phyloP scores from a whole-genome alignment of 2,113 vertebrate genomes.

The Vombatus ursinus region DNA sequence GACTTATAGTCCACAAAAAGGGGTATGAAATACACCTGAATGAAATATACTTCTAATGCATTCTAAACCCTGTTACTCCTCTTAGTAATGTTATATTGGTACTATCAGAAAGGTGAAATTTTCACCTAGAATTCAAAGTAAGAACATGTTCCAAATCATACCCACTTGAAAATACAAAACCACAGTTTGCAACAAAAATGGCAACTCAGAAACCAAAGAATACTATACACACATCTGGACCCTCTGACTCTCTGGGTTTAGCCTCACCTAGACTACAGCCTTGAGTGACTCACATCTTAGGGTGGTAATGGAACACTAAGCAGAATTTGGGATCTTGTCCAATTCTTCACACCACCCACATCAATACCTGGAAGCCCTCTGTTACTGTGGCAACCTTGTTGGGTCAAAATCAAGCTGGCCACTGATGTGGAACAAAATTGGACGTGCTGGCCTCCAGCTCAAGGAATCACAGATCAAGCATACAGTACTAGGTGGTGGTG shows the following conservation, averaged over 20 bases:
- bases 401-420: conserved; percentile 53
- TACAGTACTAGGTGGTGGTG: conserved; percentile 6
- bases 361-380: conserved; percentile 82
- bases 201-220: conserved; percentile 10
- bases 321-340: conserved; percentile 73
- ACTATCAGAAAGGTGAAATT: not conserved
- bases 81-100: not conserved
- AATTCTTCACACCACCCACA: conserved; percentile 76
- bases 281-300: conserved; percentile 59
- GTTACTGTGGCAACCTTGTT: conserved; percentile 68
- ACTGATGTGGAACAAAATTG: conserved; percentile 33
- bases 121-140: not conserved
- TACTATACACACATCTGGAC: not conserved
- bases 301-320: conserved; percentile 56
- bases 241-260: not conserved
- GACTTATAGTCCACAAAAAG: not conserved
- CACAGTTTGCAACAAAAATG: not conserved
- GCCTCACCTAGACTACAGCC: not conserved
- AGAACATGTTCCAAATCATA: not conserved
- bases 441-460: conserved; percentile 45
- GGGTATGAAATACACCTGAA: not conserved
- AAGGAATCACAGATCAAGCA: conserved; percentile 48
- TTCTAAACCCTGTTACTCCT: not conserved
- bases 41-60: not conserved
- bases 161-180: conserved; percentile 6